Evolutionary conservation across 2,888 invertebrate species (phyloP), one percentile per base, ranked within the genome.

Genomic region (Eupelmus urozonus): DNA sequence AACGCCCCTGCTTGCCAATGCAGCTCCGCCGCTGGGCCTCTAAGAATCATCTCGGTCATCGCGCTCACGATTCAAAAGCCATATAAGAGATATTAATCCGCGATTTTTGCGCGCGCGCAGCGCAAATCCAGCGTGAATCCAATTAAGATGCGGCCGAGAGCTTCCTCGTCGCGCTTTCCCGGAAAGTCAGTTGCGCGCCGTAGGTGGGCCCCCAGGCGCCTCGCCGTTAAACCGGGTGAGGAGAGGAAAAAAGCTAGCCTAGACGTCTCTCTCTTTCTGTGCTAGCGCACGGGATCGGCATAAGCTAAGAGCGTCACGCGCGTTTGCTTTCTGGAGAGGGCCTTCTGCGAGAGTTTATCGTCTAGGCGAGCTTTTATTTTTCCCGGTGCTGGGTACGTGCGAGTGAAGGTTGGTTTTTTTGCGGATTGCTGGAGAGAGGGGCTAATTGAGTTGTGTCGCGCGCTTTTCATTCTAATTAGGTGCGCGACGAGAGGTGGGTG

Each of bases 401-500:
- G 27, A 49, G 51, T 59, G 42, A 73, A 73, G n/a, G 2, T 40
- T 29, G 23, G 7, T 23, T 49, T 55, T 29, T 27, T 53, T 62
- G 20, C 23, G 20, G 5, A 18, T 7, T 13, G 16, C 29, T 20
- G 62, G 13, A 11, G 34, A 34, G 1, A 59, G 57, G 1, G 66
- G 57, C 59, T 74, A 74, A 74, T 74, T 66, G 66, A 66, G 59
- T 74, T 27, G 66, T 27, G 29, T 45, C 25, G 66, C 65, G 40
- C 40, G 55, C 51, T 73, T 57, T 73, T 65, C 65, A 65, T 73
- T 65, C 42, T 70, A 70, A 70, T 70, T 70, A 70, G n/a, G n/a
- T n/a, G 49, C 49, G 23, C 13, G 13, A 7, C 7, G 4, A 45
- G 16, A 45, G 9, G 55, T 4, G 42, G 42, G 60, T 23, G 53